Evolutionary conservation across 2,888 invertebrate species (phyloP), one percentile per base, ranked within the genome.

Genomic region (Lasioglossum morio): DNA sequence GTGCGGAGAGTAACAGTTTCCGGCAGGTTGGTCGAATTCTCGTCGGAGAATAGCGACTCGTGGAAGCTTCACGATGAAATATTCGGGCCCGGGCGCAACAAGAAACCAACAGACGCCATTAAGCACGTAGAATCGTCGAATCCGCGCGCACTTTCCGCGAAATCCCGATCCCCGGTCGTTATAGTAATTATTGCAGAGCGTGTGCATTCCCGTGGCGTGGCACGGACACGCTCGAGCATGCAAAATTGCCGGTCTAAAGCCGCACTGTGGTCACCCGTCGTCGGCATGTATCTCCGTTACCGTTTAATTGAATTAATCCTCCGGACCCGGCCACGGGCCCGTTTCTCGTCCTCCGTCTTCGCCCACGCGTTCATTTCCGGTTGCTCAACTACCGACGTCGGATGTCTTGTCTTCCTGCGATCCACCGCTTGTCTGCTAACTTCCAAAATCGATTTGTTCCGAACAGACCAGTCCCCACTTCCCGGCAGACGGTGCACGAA

Each of bases 301-400:
- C 81, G 85, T 88, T 90, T 90, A 89, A 90, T 88, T 89, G 87
- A 87, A 90, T 90, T 90, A 90, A 89, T 90, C 82, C 83, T 72
- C 85, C 72, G 27, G 79, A 73, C 80, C 78, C 48, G 74, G 66
- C n/a, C 40, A 40, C 78, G 81, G 30, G 60, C 60, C 60, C 60
- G 27, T 27, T 30, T 30, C 60, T 60, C 60, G 27, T 14, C 27
- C 30, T 60, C 27, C 60, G 60, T 30, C 77, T 37, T 57, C 72
- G 46, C 74, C 89, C 43, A 12, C 43, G 19, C 16, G 34, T 48
- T 60, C 19, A 27, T 66, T 57, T 14, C 37, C 75, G 37, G 69
- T 69, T 69, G 4, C 69, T 37, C 37, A 37, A 69, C 69, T 8
- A 1, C 57, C 57, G 23, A n/a, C 72, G 72, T n/a, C 40, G 72